These are phyloP conservation scores for Morelia viridis DNA, from an alignment of 2,797 vertebrate species.

Conservation along the genomic window DNA sequence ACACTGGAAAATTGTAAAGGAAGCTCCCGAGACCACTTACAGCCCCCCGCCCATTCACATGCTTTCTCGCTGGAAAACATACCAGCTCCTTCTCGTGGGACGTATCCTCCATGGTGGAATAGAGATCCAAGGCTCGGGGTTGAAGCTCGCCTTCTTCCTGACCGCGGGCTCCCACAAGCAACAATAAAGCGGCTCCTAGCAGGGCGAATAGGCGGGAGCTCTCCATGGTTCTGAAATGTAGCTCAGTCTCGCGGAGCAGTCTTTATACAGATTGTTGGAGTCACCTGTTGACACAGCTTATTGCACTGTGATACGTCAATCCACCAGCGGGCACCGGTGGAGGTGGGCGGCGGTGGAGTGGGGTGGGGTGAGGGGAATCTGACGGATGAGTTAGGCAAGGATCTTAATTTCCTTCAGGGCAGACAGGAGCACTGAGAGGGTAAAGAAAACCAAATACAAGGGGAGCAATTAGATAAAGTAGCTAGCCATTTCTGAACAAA, in stretches of 20 bases:
- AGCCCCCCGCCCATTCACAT: not conserved
- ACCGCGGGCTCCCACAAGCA: constrained; percentile 63
- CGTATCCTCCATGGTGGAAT: constrained; percentile 61
- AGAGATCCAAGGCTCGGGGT: constrained; percentile 69
- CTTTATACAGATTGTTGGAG: constrained; percentile 47
- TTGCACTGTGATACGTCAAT: constrained; percentile 65
- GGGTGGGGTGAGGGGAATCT: constrained; percentile 10
- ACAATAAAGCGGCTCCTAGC: constrained; percentile 67
- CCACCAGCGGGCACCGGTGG: constrained; percentile 9
- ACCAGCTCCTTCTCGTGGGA: constrained; percentile 78
- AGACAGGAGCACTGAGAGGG: constrained; percentile 7
- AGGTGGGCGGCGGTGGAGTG: constrained; percentile 23
- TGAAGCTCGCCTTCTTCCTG: constrained; percentile 68
- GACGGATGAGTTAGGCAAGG: not conserved
- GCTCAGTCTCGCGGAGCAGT: not conserved
- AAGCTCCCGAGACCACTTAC: not conserved
- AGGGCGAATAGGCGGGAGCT: constrained; percentile 70
- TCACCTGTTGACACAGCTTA: constrained; percentile 59
- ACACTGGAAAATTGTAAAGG: not conserved
- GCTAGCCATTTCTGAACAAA: not conserved
- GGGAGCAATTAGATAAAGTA: not conserved
- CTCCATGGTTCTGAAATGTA: constrained; percentile 76
- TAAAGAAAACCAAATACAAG: not conserved
- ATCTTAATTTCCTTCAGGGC: constrained; percentile 39
- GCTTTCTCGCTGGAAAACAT: constrained; percentile 16